Base-by-base conservation (phyloP, 2,888 invertebrate genomes). In the Conus canariensis region DNA sequence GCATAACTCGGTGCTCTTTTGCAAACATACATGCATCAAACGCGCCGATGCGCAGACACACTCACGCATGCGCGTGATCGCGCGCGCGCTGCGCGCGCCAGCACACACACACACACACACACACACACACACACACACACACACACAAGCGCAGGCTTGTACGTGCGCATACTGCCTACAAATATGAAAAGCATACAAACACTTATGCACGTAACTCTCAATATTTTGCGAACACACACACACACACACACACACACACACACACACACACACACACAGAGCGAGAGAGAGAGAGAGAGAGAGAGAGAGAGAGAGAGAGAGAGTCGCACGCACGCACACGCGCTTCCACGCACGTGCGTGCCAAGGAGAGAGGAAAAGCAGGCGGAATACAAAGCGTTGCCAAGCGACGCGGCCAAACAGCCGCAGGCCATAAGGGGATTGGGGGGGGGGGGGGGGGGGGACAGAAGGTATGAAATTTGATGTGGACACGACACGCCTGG, bases 51-150 rank as follows among this genome's bases (percentile, higher is more conserved):
- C 45, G 45, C 45, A 4, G 45, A 45, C 45, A 45, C 4, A 45
- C 45, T 45, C 45, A 45, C 45, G 45, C 45, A 45, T 45, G 45
- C 4, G 3, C 45, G 45, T 45, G 45, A 30, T 30, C 45, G 45
- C 45, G 45, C 45, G 45, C 45, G 45, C 45, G 45, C 45, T n/a
- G 56, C 86, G 58, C 86, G 10, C 60, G 9, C 85, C 3, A 4
- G 3, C 85, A 59, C 59, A 85, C 85, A 56, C 60, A 59, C 60
- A 22, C 85, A 59, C 85, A 59, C 85, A 85, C 86, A 86, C 86
- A 64, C 60, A 86, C 56, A 64, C 86, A 64, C 60, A 59, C 86
- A 86, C 86, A 59, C 86, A 86, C 86, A 59, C 86, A 86, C 86
- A 86, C 64, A 86, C 86, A 86, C 86, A 86, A 12, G 58, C 59